Evolutionary conservation across 1,140 invertebrate genomes (phyloP).

Genomic region (Trichonephila clavata): DNA sequence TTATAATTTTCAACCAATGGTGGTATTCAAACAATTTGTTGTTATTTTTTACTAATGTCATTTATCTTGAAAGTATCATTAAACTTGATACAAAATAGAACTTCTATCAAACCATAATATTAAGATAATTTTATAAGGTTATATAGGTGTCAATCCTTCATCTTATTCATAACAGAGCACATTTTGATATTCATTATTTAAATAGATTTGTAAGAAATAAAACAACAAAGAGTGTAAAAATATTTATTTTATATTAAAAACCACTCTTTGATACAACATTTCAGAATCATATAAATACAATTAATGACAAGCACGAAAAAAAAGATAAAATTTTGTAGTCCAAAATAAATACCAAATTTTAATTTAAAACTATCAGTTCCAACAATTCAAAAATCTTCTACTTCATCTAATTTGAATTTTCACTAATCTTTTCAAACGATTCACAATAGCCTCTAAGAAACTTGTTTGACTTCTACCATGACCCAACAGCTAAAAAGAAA

Average conservation of each 20-base stretch:
- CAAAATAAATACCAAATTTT: not conserved
- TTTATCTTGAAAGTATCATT: no score
- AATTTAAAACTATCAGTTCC: not conserved
- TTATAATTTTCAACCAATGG: no score
- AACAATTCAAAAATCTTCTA: not conserved
- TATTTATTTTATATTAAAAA: slow-evolving; percentile 36
- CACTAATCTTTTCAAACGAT: slow-evolving; percentile 72
- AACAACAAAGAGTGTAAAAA: not conserved
- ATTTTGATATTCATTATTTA: not conserved
- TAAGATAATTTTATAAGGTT: no score
- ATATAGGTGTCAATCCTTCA: no score
- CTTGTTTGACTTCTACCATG: slow-evolving; percentile 60
- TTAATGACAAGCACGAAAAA: not conserved
- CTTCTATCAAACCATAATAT: no score
- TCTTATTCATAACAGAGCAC: not conserved
- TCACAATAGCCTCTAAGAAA: slow-evolving; percentile 70
- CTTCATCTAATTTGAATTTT: slow-evolving; percentile 66
- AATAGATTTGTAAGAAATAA: not conserved
- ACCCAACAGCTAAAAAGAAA: slow-evolving; percentile 41
- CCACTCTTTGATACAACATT: not conserved
- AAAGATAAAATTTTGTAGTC: not conserved
- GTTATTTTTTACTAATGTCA: no score
- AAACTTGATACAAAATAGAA: no score
- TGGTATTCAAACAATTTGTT: no score
- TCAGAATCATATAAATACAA: not conserved